Evolutionary conservation across 2,113 vertebrate species (phyloP), one percentile per base, ranked within the genome.

Genomic region (Oreochromis tanganicae): DNA sequence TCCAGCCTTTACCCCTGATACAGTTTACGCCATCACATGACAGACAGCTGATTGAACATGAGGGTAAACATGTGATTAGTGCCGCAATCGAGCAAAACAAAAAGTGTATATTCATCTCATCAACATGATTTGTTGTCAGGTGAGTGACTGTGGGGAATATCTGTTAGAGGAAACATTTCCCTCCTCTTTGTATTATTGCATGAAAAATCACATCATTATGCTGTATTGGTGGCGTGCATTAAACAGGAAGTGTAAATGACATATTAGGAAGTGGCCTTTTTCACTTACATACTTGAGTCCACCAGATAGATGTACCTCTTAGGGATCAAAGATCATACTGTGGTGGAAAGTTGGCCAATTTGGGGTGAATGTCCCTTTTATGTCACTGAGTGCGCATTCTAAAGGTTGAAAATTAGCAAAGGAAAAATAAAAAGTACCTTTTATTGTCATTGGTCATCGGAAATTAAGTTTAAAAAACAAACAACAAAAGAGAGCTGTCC

Each of bases 61-160:
- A 86, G 57, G 13, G 17, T 2, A 3, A 10, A 27, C 83, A 52
- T 85, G 83, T 92, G 88, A 87, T 83, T 2, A 14, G 50, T 27
- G 24, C n/a, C 55, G 32, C 13, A 9, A 14, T 36, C 1, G 50
- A 36, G 41, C 4, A 16, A 24, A 34, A 4, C n/a, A 48, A 52
- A 50, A 80, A 17, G 7, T 46, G 24, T 50, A 75, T 50, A 48
- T 56, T 21, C 6, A 68, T 32, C 21, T 7, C 19, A 9, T 56
- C 24, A 34, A 29, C 21, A 32, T 86, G 59, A 86, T 38, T 41
- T 41, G 17, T 19, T 32, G 50, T 86, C 79, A 57, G 78, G 24
- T 86, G 78, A 71, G 8, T 2, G 48, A 41, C 7, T 21, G 11
- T n/a, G 48, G 66, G 46, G 43, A 17, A 21, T 50, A 79, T 50